Conservation (phyloP, 1,140 invertebrate genomes). For the Drosophila pruinosa region DNA sequence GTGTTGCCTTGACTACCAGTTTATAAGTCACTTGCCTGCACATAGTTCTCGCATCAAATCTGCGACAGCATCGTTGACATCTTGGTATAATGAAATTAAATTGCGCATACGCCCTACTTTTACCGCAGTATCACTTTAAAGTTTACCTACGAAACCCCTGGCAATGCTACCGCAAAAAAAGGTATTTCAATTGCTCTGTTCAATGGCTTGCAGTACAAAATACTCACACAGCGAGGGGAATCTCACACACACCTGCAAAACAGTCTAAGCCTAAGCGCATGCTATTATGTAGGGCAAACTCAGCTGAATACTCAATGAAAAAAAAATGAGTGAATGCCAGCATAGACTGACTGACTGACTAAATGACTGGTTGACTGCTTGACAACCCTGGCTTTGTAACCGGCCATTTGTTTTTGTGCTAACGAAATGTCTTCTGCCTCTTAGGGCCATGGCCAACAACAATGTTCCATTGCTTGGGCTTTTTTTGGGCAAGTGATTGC, state of each 20-base stretch:
- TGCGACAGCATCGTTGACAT: conserved; percentile 3
- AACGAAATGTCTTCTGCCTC: not conserved
- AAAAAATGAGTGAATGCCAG: conserved; percentile 58
- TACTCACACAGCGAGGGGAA: not conserved
- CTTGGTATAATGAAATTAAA: conserved; percentile 36
- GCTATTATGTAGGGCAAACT: conserved; percentile 44
- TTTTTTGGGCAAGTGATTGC: conserved; percentile 16
- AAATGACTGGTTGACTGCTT: conserved; percentile 23
- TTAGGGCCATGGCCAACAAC: conserved; percentile 45
- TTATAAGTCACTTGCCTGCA: conserved; percentile 18
- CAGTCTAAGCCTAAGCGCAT: conserved; percentile 19
- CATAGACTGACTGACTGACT: conserved; percentile 28
- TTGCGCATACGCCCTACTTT: conserved; percentile 34
- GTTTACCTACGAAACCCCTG: conserved; percentile 15
- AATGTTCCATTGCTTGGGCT: conserved; percentile 8
- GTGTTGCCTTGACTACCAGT: conserved; percentile 7
- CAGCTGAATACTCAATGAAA: conserved; percentile 49
- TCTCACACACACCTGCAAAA: conserved; percentile 13
- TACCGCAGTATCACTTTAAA: conserved; percentile 31
- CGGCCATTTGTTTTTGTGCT: conserved; percentile 39
- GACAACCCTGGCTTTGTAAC: conserved; percentile 22
- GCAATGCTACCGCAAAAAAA: conserved; percentile 7
- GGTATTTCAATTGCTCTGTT: conserved; percentile 55
- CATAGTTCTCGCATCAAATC: conserved; percentile 6
- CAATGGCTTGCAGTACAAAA: conserved; percentile 47